Evolutionary conservation across 2,113 vertebrate genomes (phyloP).

Genomic region (Entomyzon cyanotis): DNA sequence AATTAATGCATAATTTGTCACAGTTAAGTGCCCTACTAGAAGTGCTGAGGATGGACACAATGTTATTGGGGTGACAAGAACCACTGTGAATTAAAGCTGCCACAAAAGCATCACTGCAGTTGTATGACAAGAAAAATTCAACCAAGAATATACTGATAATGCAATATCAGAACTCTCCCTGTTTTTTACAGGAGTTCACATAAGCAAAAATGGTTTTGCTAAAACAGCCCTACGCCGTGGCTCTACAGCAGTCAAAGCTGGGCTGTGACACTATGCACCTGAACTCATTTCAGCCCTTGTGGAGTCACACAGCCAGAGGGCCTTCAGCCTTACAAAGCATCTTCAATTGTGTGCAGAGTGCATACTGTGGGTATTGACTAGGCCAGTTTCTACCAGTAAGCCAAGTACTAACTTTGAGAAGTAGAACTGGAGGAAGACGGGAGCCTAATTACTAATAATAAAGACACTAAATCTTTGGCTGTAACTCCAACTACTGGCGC

Average conservation of each 20-base stretch:
- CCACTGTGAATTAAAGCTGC: background rate
- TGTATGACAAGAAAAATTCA: background rate
- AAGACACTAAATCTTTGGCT: background rate
- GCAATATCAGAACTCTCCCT: background rate
- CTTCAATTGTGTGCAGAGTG: rapidly evolving
- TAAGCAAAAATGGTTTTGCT: background rate
- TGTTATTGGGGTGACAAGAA: background rate
- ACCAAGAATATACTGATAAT: background rate
- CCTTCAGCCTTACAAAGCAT: background rate
- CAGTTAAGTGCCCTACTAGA: background rate
- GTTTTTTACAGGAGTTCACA: background rate
- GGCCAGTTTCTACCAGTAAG: background rate
- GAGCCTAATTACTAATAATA: conserved; percentile 8
- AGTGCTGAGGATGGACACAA: background rate
- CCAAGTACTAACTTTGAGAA: background rate
- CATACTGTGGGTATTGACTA: rapidly evolving
- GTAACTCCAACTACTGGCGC: background rate
- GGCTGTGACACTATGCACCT: background rate
- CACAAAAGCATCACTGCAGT: background rate
- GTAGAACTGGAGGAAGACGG: background rate
- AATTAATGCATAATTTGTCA: conserved; percentile 5
- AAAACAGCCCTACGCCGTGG: background rate
- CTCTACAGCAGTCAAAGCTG: background rate
- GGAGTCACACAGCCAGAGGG: background rate
- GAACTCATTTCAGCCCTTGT: rapidly evolving